Evolutionary conservation across 1,140 invertebrate genomes (phyloP), one percentile per base, ranked within the genome.

Genomic region (Pachypsylla venusta): DNA sequence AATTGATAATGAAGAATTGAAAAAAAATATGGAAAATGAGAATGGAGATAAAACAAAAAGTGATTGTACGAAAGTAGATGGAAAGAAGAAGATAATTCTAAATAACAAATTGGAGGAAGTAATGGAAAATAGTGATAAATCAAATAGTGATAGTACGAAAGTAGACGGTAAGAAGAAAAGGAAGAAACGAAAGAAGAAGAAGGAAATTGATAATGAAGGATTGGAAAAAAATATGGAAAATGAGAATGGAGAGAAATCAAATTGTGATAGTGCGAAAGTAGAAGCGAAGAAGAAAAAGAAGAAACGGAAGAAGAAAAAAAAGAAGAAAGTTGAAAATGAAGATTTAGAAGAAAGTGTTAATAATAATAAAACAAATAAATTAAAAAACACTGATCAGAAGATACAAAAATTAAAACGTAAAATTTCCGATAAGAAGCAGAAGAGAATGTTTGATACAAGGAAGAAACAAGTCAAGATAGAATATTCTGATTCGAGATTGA

Each of bases 401-500:
- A 27, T 28, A 19, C 39, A 53, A 22, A 53, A 58, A 30, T n/a
- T 40, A 28, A 61, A 48, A 25, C 19, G 40, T 25, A 30, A 42
- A 27, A n/a, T 16, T 16, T 22, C 19, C 16, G 48, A 58, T 25
- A 22, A 53, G 42, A 42, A 56, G 24, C 24, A 19, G 24, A 35
- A 35, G 56, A 35, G 24, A 28, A 35, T 19, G 26, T 16, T 19
- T n/a, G 30, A 54, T n/a, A 39, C 25, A 24, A 26, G 24, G 54
- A 35, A 25, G 22, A 59, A 54, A 24, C 28, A 58, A 19, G 40
- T 27, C 22, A 48, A 48, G 4, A 48, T 28, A 28, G 13, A 57
- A 2, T 28, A 88, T 25, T 81, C 83, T 53, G 83, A 89, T 71
- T 81, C 86, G 60, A 78, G 93, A 62, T 71, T 96, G 1, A 79